Evolutionary conservation across 2,888 invertebrate genomes (phyloP).

Genomic region (Drosophila stalkeri): DNA sequence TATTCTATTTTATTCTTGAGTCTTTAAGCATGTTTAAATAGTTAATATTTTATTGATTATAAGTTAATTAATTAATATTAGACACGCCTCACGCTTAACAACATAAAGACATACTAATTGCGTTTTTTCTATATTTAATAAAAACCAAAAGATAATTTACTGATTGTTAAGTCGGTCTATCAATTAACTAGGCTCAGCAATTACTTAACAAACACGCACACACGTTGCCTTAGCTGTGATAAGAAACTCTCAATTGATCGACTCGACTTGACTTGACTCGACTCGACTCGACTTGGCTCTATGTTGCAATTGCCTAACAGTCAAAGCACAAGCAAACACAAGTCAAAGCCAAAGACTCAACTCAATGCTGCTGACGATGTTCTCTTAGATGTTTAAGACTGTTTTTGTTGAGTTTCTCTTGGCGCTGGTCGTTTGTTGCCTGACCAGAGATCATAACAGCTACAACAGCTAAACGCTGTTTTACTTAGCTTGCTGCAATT

Average conservation of each 20-base stretch:
- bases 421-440: constrained; percentile 39
- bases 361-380: background rate
- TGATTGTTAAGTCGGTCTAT: background rate
- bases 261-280: background rate
- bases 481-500: constrained; percentile 74
- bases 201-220: background rate
- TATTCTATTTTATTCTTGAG: no score
- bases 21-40: background rate
- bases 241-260: constrained; percentile 2
- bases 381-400: constrained; percentile 25
- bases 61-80: background rate
- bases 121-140: background rate
- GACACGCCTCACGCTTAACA: background rate
- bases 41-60: no score
- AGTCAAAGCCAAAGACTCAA: background rate
- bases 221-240: background rate
- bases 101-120: background rate
- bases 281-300: background rate
- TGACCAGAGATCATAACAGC: constrained; percentile 68
- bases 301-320: background rate
- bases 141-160: background rate
- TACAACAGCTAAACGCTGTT: constrained; percentile 73
- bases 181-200: background rate
- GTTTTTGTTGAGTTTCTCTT: constrained; percentile 19
- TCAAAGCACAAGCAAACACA: background rate